Base-by-base conservation (phyloP, 2,113 vertebrate genomes). In the Chamaetylas fuelleborni region DNA sequence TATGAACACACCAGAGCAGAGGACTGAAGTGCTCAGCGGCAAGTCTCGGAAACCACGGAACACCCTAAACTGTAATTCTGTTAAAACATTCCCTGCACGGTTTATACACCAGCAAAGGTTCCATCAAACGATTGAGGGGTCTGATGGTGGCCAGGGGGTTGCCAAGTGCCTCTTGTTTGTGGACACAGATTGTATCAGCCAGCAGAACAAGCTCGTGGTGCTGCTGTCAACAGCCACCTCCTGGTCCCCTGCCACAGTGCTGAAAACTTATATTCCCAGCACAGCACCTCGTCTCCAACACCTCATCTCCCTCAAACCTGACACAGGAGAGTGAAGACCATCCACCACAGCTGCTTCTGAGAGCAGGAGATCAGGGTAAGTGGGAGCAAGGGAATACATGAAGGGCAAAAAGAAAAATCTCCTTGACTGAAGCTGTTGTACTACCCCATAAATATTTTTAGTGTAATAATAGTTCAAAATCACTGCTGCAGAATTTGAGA, bases 191-290 rank as follows among this genome's bases (percentile, higher is more conserved):
- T n/a, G 6, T 48, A 53, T 60, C 57, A 33, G 1, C 15, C 19
- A 72, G 77, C 65, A 82, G 47, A 87, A 90, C 43, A 76, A 70
- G 58, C 79, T 65, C 12, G 0, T 0, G 0, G 66, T 13, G 19
- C 61, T 0, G 15, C 88, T 83, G 90, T 80, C 79, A 93, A 38
- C 85, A 94, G 71, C 28, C 79, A 73, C 23, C 94, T 58, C 82
- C 67, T 38, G 58, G 50, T 94, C 54, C 60, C 82, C 76, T 31
- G 74, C 58, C 71, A 82, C 74, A 40, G 82, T 13, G 42, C 91
- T 93, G 92, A 90, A 95, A 93, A 93, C 47, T 34, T 31, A 6
- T 8, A 88, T 38, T 88, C 71, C 92, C 92, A 70, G 66, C 22
- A 90, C 38, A 88, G 42, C 71, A 82, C 54, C 92, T 73, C 11